Evolutionary conservation across 2,888 invertebrate species (phyloP).

Genomic region (Leuctra nigra): DNA sequence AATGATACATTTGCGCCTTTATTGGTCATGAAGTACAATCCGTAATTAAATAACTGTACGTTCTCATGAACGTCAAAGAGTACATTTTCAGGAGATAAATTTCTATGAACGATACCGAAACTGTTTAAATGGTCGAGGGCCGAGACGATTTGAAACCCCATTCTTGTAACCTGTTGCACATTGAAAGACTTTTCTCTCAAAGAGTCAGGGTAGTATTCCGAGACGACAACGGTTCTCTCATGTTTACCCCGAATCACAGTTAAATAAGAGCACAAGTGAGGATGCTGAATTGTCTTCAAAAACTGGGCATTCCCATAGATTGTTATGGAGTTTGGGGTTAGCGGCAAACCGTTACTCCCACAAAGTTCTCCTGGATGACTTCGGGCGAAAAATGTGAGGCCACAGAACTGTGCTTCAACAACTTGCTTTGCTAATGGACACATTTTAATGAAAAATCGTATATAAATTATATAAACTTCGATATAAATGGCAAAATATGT

Average conservation of each 20-base stretch:
- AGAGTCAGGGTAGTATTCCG: constrained; percentile 67
- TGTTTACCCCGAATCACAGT: constrained; percentile 91
- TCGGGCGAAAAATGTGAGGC: constrained; percentile 85
- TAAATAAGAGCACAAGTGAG: constrained; percentile 80
- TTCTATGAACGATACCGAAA: constrained; percentile 68
- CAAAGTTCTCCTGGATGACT: constrained; percentile 86
- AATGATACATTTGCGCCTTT: constrained; percentile 81
- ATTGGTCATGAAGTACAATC: constrained; percentile 87
- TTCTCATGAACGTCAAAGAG: constrained; percentile 62
- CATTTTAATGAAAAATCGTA: too few relatives aligned
- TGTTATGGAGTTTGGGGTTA: constrained; percentile 94
- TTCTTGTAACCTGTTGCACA: constrained; percentile 49
- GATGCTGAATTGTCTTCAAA: constrained; percentile 70
- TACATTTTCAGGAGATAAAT: constrained; percentile 76
- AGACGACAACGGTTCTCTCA: constrained; percentile 76
- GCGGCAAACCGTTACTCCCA: constrained; percentile 91
- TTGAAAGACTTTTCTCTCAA: constrained; percentile 46
- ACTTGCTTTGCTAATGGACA: neutral
- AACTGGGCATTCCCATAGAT: constrained; percentile 85
- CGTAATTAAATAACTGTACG: constrained; percentile 87
- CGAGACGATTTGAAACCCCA: constrained; percentile 65
- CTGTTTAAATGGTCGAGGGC: constrained; percentile 68
- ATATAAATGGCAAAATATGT: too few relatives aligned
- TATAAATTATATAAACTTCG: too few relatives aligned
- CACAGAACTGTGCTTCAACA: constrained; percentile 53